Evolutionary conservation across 1,140 invertebrate species (phyloP), one percentile per base, ranked within the genome.

Genomic region (Pseudomyrmex cubaensis): DNA sequence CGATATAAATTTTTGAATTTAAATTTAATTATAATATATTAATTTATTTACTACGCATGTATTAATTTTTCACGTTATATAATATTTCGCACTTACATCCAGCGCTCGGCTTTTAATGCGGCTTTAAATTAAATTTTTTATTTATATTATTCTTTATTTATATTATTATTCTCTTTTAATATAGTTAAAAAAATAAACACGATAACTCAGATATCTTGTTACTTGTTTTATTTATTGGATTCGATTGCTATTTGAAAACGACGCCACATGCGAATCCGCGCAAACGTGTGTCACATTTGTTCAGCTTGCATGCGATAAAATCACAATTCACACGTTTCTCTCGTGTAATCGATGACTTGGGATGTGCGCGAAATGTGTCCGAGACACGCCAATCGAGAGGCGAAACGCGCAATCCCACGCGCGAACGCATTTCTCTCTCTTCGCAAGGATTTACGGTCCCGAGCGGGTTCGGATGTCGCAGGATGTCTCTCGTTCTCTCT

Each of bases 381-480:
- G 59, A 63, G 80, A 72, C 35, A 35, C 46, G 78, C 75, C 66
- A 73, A 85, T 89, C 83, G 74, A 70, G 57, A 64, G 62, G 46
- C 50, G 66, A 87, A 85, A 87, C 72, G 77, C 77, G 83, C 86
- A 87, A 88, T 88, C 50, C 72, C 66, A 85, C 86, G 83, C 83
- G 72, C 85, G 86, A 88, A 56, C 66, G 86, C 59, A 76, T 73
- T 73, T 56, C 54, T 3, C 83, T 48, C 52, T 35, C 35, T 35
- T 35, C 35, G 35, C 35, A 2, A 46, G 54, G 70, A 56, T 35
- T 35, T 35, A 35, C 57, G 77, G 75, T 84, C 83, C 66, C 35
- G 85, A 76, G 84, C 77, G 83, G 54, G 64, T 89, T 89, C 70
- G 88, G 84, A 84, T 86, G 85, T 85, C 84, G 85, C 69, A 48